Evolutionary conservation across 2,888 invertebrate species (phyloP).

Genomic region (Papilio protenor): DNA sequence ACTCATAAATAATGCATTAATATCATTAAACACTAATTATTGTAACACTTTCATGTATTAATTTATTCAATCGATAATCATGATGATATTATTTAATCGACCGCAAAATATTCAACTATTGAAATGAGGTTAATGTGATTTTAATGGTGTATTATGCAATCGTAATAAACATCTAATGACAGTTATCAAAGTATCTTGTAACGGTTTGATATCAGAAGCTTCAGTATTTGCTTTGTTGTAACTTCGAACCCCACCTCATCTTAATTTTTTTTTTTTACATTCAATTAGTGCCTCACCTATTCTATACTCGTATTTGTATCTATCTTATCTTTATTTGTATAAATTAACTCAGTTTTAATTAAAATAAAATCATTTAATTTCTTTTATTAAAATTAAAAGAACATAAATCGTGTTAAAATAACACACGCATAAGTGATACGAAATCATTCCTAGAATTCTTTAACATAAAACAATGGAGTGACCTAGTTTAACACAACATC

Average conservation of each 20-base stretch:
- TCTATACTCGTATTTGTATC: neutral
- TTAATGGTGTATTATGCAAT: slow-evolving; percentile 14
- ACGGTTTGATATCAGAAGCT: neutral
- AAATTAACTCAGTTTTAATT: neutral
- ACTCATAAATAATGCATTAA: slow-evolving; percentile 30
- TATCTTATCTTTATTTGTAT: neutral
- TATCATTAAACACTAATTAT: slow-evolving; percentile 22
- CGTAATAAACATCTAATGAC: neutral
- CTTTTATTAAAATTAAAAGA: neutral
- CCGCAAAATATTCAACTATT: neutral
- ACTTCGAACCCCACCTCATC: neutral
- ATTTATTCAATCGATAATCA: slow-evolving; percentile 2
- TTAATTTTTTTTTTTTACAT: too few species aligned
- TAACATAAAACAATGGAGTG: slow-evolving; percentile 51
- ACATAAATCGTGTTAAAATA: neutral
- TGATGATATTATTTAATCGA: slow-evolving; percentile 11
- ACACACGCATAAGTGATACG: neutral
- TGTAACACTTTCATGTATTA: slow-evolving; percentile 39
- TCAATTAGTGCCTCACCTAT: neutral
- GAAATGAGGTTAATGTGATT: neutral
- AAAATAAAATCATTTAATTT: neutral
- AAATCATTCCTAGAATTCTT: neutral
- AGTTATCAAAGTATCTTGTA: neutral
- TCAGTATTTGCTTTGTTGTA: neutral
- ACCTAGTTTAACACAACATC: slow-evolving; percentile 57